These are phyloP conservation scores for Lutjanus campechanus DNA, from an alignment of 2,797 vertebrate genomes.

Conservation along the genomic window DNA sequence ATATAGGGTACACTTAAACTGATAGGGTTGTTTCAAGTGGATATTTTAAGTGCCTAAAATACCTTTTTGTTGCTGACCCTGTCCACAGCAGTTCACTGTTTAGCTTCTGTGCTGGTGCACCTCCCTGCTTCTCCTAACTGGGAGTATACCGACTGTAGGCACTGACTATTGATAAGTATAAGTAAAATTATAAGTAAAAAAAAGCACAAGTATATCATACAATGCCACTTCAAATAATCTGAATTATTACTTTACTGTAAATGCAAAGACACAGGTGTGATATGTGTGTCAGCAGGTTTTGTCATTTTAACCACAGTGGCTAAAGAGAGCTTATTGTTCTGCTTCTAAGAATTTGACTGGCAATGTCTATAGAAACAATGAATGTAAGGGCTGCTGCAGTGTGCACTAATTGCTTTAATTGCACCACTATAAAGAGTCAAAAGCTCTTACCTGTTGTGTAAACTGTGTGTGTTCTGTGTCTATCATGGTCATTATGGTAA, in stretches of 20 bases:
- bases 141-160: too few relatives aligned
- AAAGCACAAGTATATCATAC: too few relatives aligned
- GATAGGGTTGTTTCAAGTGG: too few relatives aligned
- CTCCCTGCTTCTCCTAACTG: too few relatives aligned
- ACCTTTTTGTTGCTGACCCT: too few relatives aligned
- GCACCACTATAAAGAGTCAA: conserved; percentile 3
- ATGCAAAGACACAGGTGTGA: neutral
- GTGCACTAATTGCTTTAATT: conserved; percentile 20
- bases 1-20: too few relatives aligned
- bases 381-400: neutral
- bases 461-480: conserved; percentile 21
- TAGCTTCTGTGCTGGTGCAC: too few relatives aligned
- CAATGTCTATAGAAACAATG: conserved; percentile 4
- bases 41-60: too few relatives aligned
- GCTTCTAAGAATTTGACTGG: conserved; percentile 14
- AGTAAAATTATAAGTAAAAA: too few relatives aligned
- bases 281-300: neutral
- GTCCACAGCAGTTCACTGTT: too few relatives aligned
- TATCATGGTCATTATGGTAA: conserved; percentile 9
- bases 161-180: too few relatives aligned
- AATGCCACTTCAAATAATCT: too few relatives aligned
- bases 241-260: neutral
- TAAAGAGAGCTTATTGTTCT: conserved; percentile 8
- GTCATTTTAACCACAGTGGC: conserved; percentile 6
- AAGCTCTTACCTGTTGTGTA: conserved; percentile 23